Evolutionary conservation across 1,140 invertebrate genomes (phyloP), one percentile per base, ranked within the genome.

Genomic region (Argopecten irradians): DNA sequence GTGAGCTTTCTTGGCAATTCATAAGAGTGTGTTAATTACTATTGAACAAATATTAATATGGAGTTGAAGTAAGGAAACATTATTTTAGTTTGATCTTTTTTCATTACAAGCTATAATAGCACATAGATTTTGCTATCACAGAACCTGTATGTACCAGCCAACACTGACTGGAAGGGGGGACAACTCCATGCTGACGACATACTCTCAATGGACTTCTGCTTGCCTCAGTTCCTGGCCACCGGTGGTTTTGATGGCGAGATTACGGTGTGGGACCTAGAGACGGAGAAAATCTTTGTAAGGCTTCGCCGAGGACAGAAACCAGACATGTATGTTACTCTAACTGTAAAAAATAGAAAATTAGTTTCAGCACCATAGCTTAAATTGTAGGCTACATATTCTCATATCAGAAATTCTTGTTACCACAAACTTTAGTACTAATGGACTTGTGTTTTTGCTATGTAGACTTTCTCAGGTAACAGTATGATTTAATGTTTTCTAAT

Each of bases 101-200:
- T 46, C 16, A 34, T 11, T 83, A 41, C 11, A 82, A 16, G 32
- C 22, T n/a, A 33, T 28, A 36, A 22, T 36, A 36, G 28, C 41
- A 22, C 13, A 34, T 16, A 39, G 11, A 33, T 36, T 34, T 82
- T 84, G 19, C 85, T 89, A 34, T 91, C 87, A 14, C 92, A 95
- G 93, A 94, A 93, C 86, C 93, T 93, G 92, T 94, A 94, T 91
- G 87, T 95, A 19, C 91, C 92, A 34, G 94, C 95, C 11, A 92
- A 94, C 36, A 88, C 88, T 35, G 85, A 82, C 36, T 95, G 94
- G 95, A 95, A 95, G 86, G 94, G 94, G 22, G 94, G 94, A 55
- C 94, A 95, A 83, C 89, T 94, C 7, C 95, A 95, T 88, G 89
- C 93, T 35, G 95, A 95, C 88, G 95, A 95, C 89, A 95, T 95